Evolutionary conservation across 2,888 invertebrate species (phyloP), one percentile per base, ranked within the genome.

Genomic region (Acanthoscelides obtectus): DNA sequence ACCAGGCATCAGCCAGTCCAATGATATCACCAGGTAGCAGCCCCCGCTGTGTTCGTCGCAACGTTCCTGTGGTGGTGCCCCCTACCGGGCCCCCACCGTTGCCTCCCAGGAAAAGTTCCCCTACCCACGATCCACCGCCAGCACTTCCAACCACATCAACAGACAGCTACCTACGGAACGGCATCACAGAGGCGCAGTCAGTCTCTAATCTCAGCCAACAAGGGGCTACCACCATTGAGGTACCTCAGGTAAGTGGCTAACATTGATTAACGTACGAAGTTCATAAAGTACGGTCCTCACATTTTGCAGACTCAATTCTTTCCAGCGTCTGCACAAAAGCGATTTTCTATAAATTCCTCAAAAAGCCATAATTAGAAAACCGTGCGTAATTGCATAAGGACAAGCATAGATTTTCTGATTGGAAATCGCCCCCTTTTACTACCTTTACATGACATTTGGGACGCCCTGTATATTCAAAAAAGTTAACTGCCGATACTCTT

Each of bases 81-180:
- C 80, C 80, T 19, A 75, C 82, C 66, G 84, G 86, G 5, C 88
- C 89, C 6, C 91, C 91, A 5, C 91, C 91, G 6, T 85, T 92
- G 71, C 91, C 91, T 12, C 91, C 92, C 0, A 82, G 91, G 73
- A 86, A 88, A 76, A 87, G 87, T 27, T 89, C 89, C 0, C 89
- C 89, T 17, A 87, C 87, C 0, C 81, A 86, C 64, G 85, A 85
- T 73, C 83, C 77, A 69, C 66, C 72, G 76, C 70, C 78, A 77
- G 66, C 79, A 78, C 22, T 71, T 20, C 69, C 71, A 21, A 71
- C 74, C 19, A 80, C 81, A n/a, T 78, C 82, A 12, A 81, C 81
- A 66, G 72, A 73, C 45, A 77, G 75, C 71, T 74, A 73, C 70
- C 64, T 74, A 69, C 76, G 79, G 70, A 79, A 78, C 70, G 78